A percentile compares a stretch with the other conserved stretches of the same genome.
Conservation (phyloP, 2,113 vertebrate species). For the Casuarius casuarius region DNA sequence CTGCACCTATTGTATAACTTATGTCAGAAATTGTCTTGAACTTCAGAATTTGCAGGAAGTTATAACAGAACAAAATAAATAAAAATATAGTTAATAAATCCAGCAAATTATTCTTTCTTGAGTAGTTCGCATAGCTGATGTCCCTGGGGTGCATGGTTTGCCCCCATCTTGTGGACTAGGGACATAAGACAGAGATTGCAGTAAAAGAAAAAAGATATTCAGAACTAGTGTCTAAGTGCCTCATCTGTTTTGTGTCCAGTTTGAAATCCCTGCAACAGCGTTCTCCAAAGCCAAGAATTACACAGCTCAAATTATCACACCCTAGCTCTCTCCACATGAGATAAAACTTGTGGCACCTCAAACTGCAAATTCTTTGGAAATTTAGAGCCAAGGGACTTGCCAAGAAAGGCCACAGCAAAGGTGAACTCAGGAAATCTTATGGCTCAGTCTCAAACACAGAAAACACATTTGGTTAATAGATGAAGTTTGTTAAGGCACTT, state of each 20-base stretch:
- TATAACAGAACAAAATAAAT: background rate
- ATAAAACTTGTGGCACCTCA: background rate
- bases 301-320: fast-evolving
- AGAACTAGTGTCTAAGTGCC: background rate
- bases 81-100: background rate
- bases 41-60: background rate
- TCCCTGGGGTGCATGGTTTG: background rate
- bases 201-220: background rate
- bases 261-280: background rate
- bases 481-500: fast-evolving
- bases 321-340: fast-evolving
- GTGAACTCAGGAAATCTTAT: fast-evolving
- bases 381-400: background rate
- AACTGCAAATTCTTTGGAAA: background rate
- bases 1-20: conserved; percentile 43
- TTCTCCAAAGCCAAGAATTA: background rate
- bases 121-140: background rate
- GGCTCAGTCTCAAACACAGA: background rate
- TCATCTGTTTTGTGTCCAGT: fast-evolving
- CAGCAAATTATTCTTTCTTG: background rate
- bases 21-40: background rate
- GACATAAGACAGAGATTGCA: background rate
- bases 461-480: fast-evolving
- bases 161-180: background rate
- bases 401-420: background rate